Evolutionary conservation across 2,888 invertebrate genomes (phyloP).

Genomic region (Rhagonycha fulva): DNA sequence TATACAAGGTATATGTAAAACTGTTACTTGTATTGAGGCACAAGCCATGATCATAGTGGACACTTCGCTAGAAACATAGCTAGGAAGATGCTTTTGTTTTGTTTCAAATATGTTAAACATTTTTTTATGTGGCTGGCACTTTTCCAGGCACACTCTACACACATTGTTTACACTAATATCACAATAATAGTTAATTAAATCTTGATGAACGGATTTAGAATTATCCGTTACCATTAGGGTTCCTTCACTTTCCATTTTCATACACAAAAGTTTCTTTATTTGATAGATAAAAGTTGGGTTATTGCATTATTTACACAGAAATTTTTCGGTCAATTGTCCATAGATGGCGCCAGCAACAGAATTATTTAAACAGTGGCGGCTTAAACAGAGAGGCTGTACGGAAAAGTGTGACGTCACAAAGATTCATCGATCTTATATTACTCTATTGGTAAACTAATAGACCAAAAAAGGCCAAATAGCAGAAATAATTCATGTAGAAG

Average conservation of each 20-base stretch:
- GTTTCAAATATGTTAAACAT: constrained; percentile 43
- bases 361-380: no score
- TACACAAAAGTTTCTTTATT: not conserved
- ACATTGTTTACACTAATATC: constrained; percentile 38
- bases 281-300: not conserved
- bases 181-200: constrained; percentile 39
- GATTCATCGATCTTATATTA: no score
- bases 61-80: constrained; percentile 32
- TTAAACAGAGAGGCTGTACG: no score
- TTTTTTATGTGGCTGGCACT: constrained; percentile 37
- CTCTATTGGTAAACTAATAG: no score
- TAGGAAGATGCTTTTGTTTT: constrained; percentile 26
- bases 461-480: no score
- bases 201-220: constrained; percentile 32
- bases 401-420: no score
- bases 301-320: not conserved
- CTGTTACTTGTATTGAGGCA: constrained; percentile 43
- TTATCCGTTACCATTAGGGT: constrained; percentile 9
- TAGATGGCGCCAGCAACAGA: not conserved
- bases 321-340: not conserved
- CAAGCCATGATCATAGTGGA: constrained; percentile 45
- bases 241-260: not conserved
- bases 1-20: not conserved
- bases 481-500: no score
- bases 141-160: constrained; percentile 44